Percentiles rank a stretch among this genome's conserved stretches.
Conservation (phyloP, 2,888 invertebrate genomes). For the Malacosoma neustria region DNA sequence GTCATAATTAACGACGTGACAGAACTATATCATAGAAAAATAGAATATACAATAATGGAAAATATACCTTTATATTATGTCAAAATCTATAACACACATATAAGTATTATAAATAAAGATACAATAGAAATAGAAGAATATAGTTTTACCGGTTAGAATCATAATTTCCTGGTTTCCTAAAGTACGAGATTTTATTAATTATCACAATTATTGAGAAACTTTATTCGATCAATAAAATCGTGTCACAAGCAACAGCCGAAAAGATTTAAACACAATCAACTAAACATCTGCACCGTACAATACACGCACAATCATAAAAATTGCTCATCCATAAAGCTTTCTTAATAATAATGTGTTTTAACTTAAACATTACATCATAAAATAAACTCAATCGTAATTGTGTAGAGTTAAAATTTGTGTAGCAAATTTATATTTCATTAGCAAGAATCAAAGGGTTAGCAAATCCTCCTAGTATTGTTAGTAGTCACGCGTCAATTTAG, state of each 20-base stretch:
- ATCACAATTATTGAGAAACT: too few relatives aligned
- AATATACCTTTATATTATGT: too few relatives aligned
- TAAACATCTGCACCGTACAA: slow-evolving; percentile 38
- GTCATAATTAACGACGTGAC: too few relatives aligned
- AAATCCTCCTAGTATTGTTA: slow-evolving; percentile 69
- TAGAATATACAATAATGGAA: too few relatives aligned
- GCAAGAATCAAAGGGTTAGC: slow-evolving; percentile 69
- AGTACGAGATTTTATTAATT: too few relatives aligned
- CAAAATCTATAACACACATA: too few relatives aligned
- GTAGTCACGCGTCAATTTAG: slow-evolving; percentile 65
- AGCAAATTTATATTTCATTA: slow-evolving; percentile 44
- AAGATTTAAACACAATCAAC: slow-evolving; percentile 27
- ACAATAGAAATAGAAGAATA: too few relatives aligned
- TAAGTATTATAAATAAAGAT: too few relatives aligned
- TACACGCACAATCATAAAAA: slow-evolving; percentile 59
- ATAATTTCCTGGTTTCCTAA: too few relatives aligned
- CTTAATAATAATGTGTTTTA: slow-evolving; percentile 55
- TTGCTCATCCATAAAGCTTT: slow-evolving; percentile 64
- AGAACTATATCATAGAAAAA: too few relatives aligned
- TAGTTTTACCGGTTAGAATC: too few relatives aligned
- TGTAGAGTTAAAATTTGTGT: slow-evolving; percentile 22
- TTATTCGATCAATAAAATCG: slow-evolving; percentile 6
- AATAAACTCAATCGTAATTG: slow-evolving; percentile 16
- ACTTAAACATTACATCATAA: slow-evolving; percentile 10
- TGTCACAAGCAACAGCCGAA: slow-evolving; percentile 15